Base-by-base conservation (phyloP, 1,140 invertebrate genomes). In the Phymorhynchus buccinoides region DNA sequence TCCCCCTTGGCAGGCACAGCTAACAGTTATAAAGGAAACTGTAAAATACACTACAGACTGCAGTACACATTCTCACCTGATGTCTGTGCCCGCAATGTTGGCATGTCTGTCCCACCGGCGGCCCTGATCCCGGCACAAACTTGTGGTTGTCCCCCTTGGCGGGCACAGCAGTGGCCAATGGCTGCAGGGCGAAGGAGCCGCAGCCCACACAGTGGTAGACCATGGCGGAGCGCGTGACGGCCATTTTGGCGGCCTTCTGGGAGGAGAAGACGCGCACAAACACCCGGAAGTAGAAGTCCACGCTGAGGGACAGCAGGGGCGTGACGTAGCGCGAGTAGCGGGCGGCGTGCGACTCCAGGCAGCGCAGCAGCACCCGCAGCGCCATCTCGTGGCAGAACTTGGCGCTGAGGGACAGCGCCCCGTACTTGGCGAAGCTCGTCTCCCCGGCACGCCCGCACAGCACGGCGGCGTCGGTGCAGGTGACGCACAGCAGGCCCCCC, bases 401-500 rank as follows among this genome's bases (percentile, higher is more conserved):
- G 27, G 95, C 96, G 89, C 96, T 96, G 14, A 99, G 91, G 2
- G 98, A 97, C 83, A 99, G 94, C 14, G 98, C 95, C 4, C 98
- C 98, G 93, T 99, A 99, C 94, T 99, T 99, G 0, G 96, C 95
- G 90, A 96, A 97, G 92, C 97, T 99, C 0, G 98, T 97, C 93
- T 99, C 98, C 0, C 97, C 96, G 4, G 96, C 95, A 94, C 99
- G 99, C 1, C 99, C 99, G 88, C 98, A 98, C 73, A 99, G 93
- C 18, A 99, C 96, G 1, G 98, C 99, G 96, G 99, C 98, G 93
- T 99, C 99, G 0, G 99, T 99, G 35, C 98, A 98, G 0, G 99
- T 99, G 0, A 99, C 96, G 86, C 99, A 95, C n/a, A 99, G 93
- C 48, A 96, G 88, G 52, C 95, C 94, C 52, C 93, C 92, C 89